Evolutionary conservation across 2,888 invertebrate genomes (phyloP).

Genomic region (Amblyjoppa fuscipennis): DNA sequence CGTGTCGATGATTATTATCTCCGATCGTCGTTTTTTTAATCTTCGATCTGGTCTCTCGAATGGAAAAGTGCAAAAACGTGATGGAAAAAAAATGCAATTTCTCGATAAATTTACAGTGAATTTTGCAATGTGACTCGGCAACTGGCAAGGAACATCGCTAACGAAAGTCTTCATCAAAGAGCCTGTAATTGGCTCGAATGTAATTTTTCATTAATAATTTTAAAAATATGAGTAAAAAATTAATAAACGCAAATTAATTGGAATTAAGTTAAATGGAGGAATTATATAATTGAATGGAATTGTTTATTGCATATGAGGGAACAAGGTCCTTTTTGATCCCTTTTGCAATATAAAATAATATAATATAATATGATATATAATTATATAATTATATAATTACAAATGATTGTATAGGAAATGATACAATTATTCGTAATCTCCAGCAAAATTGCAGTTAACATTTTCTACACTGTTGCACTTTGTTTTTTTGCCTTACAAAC

Average conservation of each 20-base stretch:
- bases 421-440: too few species aligned
- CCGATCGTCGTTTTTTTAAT: not conserved
- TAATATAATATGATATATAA: too few species aligned
- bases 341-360: too few species aligned
- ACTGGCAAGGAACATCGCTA: not conserved
- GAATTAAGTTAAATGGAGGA: not conserved
- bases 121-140: too few species aligned
- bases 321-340: too few species aligned
- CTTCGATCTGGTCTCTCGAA: not conserved
- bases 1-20: not conserved
- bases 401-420: too few species aligned
- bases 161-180: not conserved
- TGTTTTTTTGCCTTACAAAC: not conserved
- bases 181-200: not conserved
- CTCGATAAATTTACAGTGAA: too few species aligned
- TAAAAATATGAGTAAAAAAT: not conserved
- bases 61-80: not conserved
- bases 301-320: too few species aligned
- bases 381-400: too few species aligned
- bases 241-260: not conserved
- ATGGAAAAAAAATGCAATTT: not conserved
- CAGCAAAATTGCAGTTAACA: too few species aligned
- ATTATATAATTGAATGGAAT: too few species aligned
- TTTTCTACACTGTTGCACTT: not conserved
- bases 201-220: not conserved